phyloP scores from a whole-genome alignment of 2,888 invertebrate genomes.

The Cactoblastis cactorum region DNA sequence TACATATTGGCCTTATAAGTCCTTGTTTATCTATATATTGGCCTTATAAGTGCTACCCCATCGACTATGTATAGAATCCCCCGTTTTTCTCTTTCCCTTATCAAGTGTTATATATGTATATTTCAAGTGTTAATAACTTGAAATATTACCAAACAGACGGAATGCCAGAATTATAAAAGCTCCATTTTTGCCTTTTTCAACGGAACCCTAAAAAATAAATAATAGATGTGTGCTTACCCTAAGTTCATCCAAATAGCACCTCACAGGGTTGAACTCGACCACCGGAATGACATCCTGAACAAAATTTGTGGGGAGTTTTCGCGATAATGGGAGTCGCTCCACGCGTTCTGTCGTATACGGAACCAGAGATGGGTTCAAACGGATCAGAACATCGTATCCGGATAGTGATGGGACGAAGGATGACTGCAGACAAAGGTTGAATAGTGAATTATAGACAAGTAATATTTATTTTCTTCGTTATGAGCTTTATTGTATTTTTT shows the following conservation, averaged over 20 bases:
- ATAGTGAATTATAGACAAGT: background rate
- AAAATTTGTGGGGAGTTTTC: slow-evolving; percentile 19
- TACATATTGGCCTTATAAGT: too few relatives aligned
- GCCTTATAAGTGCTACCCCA: too few relatives aligned
- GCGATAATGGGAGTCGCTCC: slow-evolving; percentile 26
- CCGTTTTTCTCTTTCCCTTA: too few relatives aligned
- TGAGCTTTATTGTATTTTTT: too few relatives aligned
- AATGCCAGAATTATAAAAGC: too few relatives aligned
- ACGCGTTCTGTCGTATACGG: slow-evolving; percentile 56
- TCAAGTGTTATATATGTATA: too few relatives aligned
- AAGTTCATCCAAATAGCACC: slow-evolving; percentile 84
- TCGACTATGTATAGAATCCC: too few relatives aligned
- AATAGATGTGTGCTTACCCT: slow-evolving; percentile 80
- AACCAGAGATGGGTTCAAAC: slow-evolving; percentile 75
- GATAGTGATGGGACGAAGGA: slow-evolving; percentile 58
- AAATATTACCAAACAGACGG: too few relatives aligned
- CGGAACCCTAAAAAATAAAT: background rate
- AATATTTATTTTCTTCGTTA: too few relatives aligned
- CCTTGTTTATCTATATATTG: too few relatives aligned
- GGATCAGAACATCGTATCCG: slow-evolving; percentile 88
- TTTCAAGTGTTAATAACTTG: too few relatives aligned
- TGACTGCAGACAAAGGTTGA: slow-evolving; percentile 39
- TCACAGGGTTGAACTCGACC: slow-evolving; percentile 87
- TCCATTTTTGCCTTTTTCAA: too few relatives aligned
- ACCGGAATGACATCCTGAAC: slow-evolving; percentile 80